These are phyloP conservation scores for Tachina grossa DNA, from an alignment of 2,888 invertebrate species.

Conservation along the genomic window DNA sequence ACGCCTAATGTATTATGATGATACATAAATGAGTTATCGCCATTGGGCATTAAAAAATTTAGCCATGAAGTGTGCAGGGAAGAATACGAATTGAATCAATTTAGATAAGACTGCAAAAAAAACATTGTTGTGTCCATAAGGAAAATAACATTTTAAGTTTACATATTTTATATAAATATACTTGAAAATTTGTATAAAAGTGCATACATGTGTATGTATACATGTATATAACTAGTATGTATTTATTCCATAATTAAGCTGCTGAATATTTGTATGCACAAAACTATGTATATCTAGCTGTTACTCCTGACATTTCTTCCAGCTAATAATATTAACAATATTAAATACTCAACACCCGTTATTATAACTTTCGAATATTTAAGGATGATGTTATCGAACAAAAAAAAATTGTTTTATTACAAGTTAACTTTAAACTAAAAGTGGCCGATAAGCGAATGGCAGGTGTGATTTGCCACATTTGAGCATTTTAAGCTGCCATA, in stretches of 20 bases:
- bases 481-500: too few relatives aligned
- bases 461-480: too few relatives aligned
- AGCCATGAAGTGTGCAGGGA: conserved; percentile 37
- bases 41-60: conserved; percentile 25
- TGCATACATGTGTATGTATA: not conserved
- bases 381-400: too few relatives aligned
- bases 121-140: conserved; percentile 22
- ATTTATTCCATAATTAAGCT: not conserved
- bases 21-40: conserved; percentile 48
- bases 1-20: conserved; percentile 65
- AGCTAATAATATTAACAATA: too few relatives aligned
- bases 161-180: not conserved
- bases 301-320: too few relatives aligned
- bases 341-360: too few relatives aligned
- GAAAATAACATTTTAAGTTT: conserved; percentile 24
- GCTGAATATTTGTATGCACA: not conserved
- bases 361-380: too few relatives aligned
- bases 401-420: too few relatives aligned
- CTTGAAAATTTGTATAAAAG: not conserved
- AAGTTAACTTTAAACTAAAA: too few relatives aligned
- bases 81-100: conserved; percentile 67
- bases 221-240: not conserved
- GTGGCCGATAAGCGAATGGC: too few relatives aligned
- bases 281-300: too few relatives aligned
- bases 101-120: conserved; percentile 66